Evolutionary conservation across 2,113 vertebrate species (phyloP).

Genomic region (Siniperca knerii): DNA sequence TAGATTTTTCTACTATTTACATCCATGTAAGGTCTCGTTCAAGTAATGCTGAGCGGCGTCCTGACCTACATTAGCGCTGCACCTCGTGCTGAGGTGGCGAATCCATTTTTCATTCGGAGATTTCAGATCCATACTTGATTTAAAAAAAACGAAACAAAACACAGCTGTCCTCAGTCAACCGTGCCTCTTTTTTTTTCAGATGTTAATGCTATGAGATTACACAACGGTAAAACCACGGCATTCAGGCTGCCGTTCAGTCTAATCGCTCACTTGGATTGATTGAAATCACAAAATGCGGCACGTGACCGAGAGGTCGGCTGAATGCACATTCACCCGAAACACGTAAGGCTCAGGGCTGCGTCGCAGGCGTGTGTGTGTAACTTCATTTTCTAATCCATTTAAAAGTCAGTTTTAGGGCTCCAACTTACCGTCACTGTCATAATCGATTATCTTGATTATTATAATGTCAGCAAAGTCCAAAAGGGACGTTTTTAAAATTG

Average conservation of each 20-base stretch:
- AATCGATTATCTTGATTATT: neutral
- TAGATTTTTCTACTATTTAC: too few relatives aligned
- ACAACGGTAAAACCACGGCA: conserved; percentile 10
- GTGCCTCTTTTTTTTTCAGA: neutral
- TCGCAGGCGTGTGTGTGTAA: neutral
- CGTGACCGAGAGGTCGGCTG: conserved; percentile 16
- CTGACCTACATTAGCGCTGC: too few relatives aligned
- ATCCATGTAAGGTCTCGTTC: too few relatives aligned
- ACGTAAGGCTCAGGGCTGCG: conserved; percentile 6
- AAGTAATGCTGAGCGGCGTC: too few relatives aligned
- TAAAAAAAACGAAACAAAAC: too few relatives aligned
- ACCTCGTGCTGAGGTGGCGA: too few relatives aligned
- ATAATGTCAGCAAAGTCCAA: neutral
- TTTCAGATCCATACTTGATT: too few relatives aligned
- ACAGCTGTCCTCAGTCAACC: neutral
- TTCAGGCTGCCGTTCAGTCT: conserved; percentile 14
- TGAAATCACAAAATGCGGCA: conserved; percentile 41
- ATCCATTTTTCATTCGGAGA: too few relatives aligned
- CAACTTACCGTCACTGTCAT: too few relatives aligned
- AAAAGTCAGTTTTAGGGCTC: neutral
- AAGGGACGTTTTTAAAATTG: too few relatives aligned
- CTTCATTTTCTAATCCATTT: neutral
- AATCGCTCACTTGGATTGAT: conserved; percentile 58
- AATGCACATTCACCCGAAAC: conserved; percentile 23
- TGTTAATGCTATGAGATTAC: conserved; percentile 42